Evolutionary conservation across 2,797 vertebrate species (phyloP).

Genomic region (Cichlasoma orientale): DNA sequence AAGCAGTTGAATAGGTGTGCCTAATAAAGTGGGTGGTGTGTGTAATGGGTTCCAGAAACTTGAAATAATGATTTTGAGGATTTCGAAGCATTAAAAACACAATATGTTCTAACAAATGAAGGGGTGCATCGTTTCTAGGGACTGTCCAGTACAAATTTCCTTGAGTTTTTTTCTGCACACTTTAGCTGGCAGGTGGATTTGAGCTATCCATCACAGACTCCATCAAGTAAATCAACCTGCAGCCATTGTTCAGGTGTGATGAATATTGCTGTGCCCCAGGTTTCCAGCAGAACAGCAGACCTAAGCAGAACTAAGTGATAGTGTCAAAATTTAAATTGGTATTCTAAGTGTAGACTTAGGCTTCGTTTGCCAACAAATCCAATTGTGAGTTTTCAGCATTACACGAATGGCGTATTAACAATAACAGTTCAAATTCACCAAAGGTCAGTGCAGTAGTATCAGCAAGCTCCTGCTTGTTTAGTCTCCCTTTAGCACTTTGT

Average conservation of each 20-base stretch:
- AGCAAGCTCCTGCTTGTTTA: no score
- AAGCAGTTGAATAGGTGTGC: not conserved
- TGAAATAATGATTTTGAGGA: not conserved
- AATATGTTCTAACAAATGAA: not conserved
- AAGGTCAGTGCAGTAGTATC: not conserved
- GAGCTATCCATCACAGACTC: not conserved
- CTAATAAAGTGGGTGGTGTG: not conserved
- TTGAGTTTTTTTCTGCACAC: not conserved
- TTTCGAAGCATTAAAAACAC: not conserved
- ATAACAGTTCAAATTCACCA: not conserved
- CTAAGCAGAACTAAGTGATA: conserved; percentile 4
- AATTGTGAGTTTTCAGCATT: not conserved
- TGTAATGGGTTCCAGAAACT: not conserved
- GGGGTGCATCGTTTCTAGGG: not conserved
- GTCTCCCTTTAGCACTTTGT: not conserved
- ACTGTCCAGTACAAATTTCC: not conserved
- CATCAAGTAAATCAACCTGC: not conserved
- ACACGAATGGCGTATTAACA: not conserved
- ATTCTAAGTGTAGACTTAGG: not conserved
- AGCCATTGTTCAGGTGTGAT: not conserved
- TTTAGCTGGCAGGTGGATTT: not conserved
- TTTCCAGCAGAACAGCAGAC: not conserved
- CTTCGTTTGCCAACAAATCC: not conserved
- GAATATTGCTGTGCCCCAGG: not conserved
- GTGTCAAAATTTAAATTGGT: not conserved